These are phyloP conservation scores for Threskiornis aethiopicus DNA, from an alignment of 2,797 vertebrate genomes.

Conservation along the genomic window DNA sequence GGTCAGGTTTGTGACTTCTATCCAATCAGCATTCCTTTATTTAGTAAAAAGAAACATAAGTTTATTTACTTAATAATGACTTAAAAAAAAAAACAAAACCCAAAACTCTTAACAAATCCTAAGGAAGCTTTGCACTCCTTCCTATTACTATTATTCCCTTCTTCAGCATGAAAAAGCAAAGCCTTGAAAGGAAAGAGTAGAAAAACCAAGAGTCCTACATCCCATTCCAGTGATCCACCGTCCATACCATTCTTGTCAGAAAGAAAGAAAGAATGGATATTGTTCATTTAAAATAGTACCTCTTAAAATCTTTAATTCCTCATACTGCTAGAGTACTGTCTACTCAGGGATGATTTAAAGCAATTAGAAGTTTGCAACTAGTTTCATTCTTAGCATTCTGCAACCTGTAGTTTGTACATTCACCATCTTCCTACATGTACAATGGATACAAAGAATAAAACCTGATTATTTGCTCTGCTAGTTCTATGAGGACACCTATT, in stretches of 20 bases:
- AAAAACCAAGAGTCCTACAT: neutral
- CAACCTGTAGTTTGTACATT: neutral
- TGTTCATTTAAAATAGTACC: neutral
- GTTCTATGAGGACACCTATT: neutral
- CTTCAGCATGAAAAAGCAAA: neutral
- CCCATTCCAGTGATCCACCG: neutral
- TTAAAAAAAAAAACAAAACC: neutral
- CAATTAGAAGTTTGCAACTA: neutral
- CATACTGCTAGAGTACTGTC: neutral
- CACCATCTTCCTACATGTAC: neutral
- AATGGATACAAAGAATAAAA: neutral
- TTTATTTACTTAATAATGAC: neutral
- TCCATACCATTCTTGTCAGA: neutral
- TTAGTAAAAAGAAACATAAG: neutral
- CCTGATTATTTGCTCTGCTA: neutral
- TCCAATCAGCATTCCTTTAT: neutral
- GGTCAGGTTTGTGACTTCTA: neutral
- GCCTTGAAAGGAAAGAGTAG: neutral
- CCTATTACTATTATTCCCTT: neutral
- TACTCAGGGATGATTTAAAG: neutral
- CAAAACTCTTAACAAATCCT: neutral
- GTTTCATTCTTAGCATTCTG: neutral
- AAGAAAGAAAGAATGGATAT: neutral
- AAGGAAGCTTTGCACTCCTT: neutral
- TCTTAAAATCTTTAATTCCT: neutral